phyloP scores from a whole-genome alignment of 2,113 vertebrate species.

The Misgurnus mizolepis region DNA sequence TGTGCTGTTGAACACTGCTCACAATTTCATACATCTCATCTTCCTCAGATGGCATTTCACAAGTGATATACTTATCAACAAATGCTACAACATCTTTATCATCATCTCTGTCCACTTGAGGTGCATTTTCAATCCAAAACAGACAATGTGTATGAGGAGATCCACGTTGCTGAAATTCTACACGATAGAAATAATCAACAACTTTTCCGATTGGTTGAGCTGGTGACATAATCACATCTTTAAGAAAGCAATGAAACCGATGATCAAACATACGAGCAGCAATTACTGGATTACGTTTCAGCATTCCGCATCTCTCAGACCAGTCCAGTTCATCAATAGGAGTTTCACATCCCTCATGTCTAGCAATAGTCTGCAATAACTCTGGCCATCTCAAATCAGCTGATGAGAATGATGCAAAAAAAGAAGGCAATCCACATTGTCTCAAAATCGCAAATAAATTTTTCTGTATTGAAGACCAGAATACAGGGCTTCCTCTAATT shows the following conservation, averaged over 20 bases:
- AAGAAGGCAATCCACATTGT: slow-evolving; percentile 33
- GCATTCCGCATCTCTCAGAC: slow-evolving; percentile 38
- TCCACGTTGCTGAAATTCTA: no score
- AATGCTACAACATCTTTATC: background rate
- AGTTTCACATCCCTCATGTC: slow-evolving; percentile 13
- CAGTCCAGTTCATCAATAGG: slow-evolving; percentile 24
- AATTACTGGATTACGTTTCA: slow-evolving; percentile 36
- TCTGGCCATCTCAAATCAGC: slow-evolving; percentile 44
- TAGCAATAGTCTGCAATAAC: slow-evolving; percentile 15
- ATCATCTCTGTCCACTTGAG: slow-evolving; percentile 7
- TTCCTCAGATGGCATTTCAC: slow-evolving; percentile 19
- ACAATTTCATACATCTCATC: slow-evolving; percentile 39
- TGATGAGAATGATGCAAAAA: slow-evolving; percentile 32
- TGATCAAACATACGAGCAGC: slow-evolving; percentile 41
- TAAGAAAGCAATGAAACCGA: slow-evolving; percentile 25
- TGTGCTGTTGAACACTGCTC: slow-evolving; percentile 37
- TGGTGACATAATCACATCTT: slow-evolving; percentile 40
- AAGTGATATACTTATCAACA: slow-evolving; percentile 26
- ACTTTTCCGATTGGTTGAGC: slow-evolving; percentile 41
- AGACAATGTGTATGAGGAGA: no score
- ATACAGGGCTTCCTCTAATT: slow-evolving; percentile 16
- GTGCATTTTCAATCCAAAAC: no score
- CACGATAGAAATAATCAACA: background rate
- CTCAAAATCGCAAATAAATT: slow-evolving; percentile 42
- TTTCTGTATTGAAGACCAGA: slow-evolving; percentile 38